Conservation (phyloP, 2,888 invertebrate species). For the Tenthredo amoena region DNA sequence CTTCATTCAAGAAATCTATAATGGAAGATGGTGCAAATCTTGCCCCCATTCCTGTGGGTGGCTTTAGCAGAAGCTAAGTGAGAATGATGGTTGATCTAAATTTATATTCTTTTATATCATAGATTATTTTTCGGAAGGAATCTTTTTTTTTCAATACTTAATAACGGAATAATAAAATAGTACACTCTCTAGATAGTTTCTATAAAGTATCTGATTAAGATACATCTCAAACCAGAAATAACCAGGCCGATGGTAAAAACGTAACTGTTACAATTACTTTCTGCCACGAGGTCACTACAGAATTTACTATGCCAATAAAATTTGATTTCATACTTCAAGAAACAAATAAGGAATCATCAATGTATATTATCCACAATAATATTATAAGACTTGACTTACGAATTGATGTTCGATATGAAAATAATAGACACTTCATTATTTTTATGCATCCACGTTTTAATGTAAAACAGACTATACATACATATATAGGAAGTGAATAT, state of each 20-base stretch:
- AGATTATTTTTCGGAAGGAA: neutral
- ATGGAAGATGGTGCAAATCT: constrained; percentile 67
- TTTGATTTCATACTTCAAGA: neutral
- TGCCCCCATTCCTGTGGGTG: constrained; percentile 54
- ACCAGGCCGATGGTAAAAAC: neutral
- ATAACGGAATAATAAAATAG: neutral
- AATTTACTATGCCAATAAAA: neutral
- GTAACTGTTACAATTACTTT: neutral
- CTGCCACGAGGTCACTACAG: neutral
- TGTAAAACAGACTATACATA: constrained; percentile 45
- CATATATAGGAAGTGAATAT: constrained; percentile 15
- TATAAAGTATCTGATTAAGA: neutral
- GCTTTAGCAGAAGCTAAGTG: neutral
- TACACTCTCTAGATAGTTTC: neutral
- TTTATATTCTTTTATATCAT: neutral
- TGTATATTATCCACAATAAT: neutral
- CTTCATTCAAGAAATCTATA: constrained; percentile 66
- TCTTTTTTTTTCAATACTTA: neutral
- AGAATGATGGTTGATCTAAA: neutral
- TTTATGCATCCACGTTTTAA: constrained; percentile 43
- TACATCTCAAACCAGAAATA: neutral
- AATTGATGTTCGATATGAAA: constrained; percentile 57
- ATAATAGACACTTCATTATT: constrained; percentile 66
- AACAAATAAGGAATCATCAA: neutral
- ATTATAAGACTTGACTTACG: constrained; percentile 67